Conservation (phyloP, 2,888 invertebrate genomes). For the Leptinotarsa peninsularis region DNA sequence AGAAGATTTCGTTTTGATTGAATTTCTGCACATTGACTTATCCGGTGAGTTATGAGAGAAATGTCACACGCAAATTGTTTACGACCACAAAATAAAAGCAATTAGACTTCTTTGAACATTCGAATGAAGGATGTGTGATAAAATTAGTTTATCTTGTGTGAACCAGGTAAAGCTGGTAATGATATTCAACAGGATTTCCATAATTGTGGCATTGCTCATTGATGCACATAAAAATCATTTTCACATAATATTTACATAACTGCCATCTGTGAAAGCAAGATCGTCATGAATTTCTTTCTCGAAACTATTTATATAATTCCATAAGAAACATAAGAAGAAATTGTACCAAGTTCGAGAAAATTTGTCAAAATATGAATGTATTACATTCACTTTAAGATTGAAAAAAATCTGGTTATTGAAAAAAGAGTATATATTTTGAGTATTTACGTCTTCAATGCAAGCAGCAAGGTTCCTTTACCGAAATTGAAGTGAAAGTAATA, state of each 20-base stretch:
- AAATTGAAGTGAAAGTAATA: no score
- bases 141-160: neutral
- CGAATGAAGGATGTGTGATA: neutral
- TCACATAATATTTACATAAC: slow-evolving; percentile 24
- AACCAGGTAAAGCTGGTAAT: slow-evolving; percentile 11
- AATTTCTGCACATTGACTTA: no score
- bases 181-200: slow-evolving; percentile 18
- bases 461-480: no score
- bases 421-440: no score
- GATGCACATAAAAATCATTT: slow-evolving; percentile 8
- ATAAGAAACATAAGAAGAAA: no score
- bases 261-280: neutral
- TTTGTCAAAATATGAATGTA: no score
- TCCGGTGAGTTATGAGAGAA: no score
- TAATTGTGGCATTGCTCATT: slow-evolving; percentile 8
- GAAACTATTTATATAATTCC: neutral
- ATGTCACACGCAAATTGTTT: neutral
- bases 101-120: neutral
- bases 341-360: no score
- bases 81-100: slow-evolving; percentile 8
- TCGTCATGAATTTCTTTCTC: neutral
- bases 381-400: no score
- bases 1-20: no score
- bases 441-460: no score
- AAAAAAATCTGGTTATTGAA: no score